phyloP scores from a whole-genome alignment of 2,113 vertebrate species.

The Tautogolabrus adspersus region DNA sequence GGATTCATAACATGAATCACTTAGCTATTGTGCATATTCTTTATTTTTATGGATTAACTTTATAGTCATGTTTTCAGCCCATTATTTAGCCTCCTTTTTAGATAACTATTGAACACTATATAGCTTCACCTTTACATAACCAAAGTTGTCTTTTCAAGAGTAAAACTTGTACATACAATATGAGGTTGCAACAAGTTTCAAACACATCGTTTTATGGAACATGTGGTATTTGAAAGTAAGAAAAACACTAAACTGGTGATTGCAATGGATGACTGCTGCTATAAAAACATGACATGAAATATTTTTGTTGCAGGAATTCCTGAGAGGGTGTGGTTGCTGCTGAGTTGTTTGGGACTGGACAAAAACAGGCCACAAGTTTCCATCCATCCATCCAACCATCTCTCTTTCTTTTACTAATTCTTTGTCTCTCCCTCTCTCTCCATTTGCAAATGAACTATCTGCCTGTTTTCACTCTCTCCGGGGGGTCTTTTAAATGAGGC shows the following conservation, averaged over 20 bases:
- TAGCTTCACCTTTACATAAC: background rate
- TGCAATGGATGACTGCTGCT: conserved; percentile 31
- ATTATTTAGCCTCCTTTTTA: background rate
- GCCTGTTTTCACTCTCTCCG: conserved; percentile 54
- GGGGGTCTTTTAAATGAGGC: conserved; percentile 49
- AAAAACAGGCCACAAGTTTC: conserved; percentile 74
- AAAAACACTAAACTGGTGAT: conserved; percentile 15
- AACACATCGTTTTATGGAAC: background rate
- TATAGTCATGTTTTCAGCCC: background rate
- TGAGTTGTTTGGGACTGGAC: conserved; percentile 67
- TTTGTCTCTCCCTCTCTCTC: conserved; percentile 44
- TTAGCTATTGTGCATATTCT: too few relatives aligned
- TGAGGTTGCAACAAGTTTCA: background rate
- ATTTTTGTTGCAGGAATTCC: conserved; percentile 75
- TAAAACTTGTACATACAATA: background rate
- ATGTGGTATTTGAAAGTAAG: background rate
- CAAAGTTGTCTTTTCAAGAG: background rate
- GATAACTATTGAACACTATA: background rate
- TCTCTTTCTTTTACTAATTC: conserved; percentile 18
- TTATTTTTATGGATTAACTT: background rate
- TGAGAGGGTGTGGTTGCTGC: conserved; percentile 77
- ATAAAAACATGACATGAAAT: conserved; percentile 61
- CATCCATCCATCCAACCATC: conserved; percentile 42
- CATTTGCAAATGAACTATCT: conserved; percentile 23
- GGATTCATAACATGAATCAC: too few relatives aligned